Base-by-base conservation (phyloP, 2,113 vertebrate species). In the Seriola dumerili region DNA sequence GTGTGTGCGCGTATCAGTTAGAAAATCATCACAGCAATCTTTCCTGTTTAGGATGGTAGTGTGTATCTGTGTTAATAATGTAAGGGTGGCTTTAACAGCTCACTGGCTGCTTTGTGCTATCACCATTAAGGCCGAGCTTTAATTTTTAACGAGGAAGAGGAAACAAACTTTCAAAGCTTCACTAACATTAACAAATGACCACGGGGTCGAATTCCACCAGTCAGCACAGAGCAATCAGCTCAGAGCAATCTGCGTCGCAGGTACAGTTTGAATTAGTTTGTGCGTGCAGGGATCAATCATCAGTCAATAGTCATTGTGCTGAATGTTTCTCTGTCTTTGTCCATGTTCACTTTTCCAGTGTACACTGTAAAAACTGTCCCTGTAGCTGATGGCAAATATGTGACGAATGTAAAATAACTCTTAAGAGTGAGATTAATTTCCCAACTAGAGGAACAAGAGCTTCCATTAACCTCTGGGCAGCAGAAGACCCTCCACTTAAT, bases 21-120 rank as follows among this genome's bases (percentile, higher is more conserved):
- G 77, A 74, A 72, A 25, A 72, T 70, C 68, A 75, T 59, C 48
- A 48, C 21, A 9, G 38, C 29, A 1, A 36, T 83, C 48, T 76
- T 65, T 83, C 63, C 50, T 78, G 79, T 81, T 69, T 74, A 80
- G 74, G 80, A 91, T 82, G 72, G 80, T 77, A 13, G 80, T 80
- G 80, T 91, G 87, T 87, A 83, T 88, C 77, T 61, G 62, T 76
- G 82, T 92, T 90, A 94, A 94, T 94, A 93, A 93, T 90, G 88
- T 90, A 92, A 83, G 68, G 72, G 57, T 74, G 76, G 71, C 54
- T 86, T 75, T 82, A 86, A 88, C 83, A 75, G 81, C 83, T 74
- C 75, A 16, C 64, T 68, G 54, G 77, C 72, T 80, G 65, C 76
- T 81, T 84, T 84, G 81, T 78, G 76, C 85, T 80, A 92, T 89